Evolutionary conservation across 2,797 vertebrate species (phyloP), one percentile per base, ranked within the genome.

Genomic region (Adelosebastes latens): DNA sequence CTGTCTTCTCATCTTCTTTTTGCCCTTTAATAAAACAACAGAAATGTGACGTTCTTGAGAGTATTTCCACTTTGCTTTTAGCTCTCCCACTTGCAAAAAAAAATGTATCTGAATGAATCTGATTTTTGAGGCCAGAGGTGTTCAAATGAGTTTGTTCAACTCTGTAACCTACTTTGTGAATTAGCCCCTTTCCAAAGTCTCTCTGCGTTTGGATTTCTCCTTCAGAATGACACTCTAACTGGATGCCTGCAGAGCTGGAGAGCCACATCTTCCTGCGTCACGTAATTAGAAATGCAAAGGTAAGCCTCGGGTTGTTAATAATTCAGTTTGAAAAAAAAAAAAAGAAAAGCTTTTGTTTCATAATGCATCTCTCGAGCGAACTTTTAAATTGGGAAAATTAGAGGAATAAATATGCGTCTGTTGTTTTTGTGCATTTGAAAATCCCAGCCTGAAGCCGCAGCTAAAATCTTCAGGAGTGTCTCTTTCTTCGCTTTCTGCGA

Each of bases 281-380:
- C 58, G 24, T 93, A 93, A 93, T 94, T 93, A 93, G 83, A 92
- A 92, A 92, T 90, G 88, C 89, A 90, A 89, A 94, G 92, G 92
- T 93, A 92, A 89, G 92, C 88, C 89, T 76, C 13, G 82, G 87
- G 89, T 88, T 79, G 81, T 87, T 90, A 80, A 92, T 91, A 82
- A 93, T 91, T 92, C 85, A 82, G 73, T 82, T 58, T 78, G 69
- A 61, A 75, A 55, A 61, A 70, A 75, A 75, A 46, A 42, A 72
- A 36, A 59, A 67, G n/a, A 36, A 67, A 67, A 55, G n/a, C 86
- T 85, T 92, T 92, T 93, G 86, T 93, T 90, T 92, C 80, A 87
- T 81, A 89, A 85, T 34, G 68, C 85, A 79, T 88, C 87, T 92
- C 81, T 88, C n/a, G 9, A 91, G 88, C 87, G 24, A 93, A 91